These are phyloP conservation scores for Empidonax alnorum DNA, from an alignment of 2,113 vertebrate species.

Conservation along the genomic window DNA sequence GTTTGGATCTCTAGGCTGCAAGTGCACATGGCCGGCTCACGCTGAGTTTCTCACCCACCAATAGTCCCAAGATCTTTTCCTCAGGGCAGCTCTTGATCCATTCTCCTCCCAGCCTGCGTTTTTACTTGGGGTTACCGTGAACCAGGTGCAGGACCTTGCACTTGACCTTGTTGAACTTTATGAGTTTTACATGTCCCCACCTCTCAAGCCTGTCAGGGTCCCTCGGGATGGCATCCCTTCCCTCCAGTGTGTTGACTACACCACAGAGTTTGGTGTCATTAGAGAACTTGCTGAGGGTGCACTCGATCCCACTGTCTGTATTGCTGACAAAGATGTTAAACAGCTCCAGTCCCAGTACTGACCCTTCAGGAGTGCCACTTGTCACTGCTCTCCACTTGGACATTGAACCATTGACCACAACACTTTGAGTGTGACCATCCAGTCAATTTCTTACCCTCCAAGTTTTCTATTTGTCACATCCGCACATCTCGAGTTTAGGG, in stretches of 20 bases:
- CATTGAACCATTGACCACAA: neutral
- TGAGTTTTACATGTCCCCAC: neutral
- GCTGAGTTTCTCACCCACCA: neutral
- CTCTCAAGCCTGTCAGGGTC: neutral
- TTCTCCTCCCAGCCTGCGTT: neutral
- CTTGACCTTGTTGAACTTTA: neutral
- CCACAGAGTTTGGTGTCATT: neutral
- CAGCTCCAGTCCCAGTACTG: neutral
- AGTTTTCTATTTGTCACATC: neutral
- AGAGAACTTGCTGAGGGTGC: neutral
- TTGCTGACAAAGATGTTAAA: neutral
- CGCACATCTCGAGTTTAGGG: neutral
- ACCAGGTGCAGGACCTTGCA: neutral
- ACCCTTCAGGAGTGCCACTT: neutral
- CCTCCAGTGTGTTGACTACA: neutral
- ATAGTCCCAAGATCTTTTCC: neutral
- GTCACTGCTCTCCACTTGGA: neutral
- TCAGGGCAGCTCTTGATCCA: neutral
- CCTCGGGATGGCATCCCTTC: neutral
- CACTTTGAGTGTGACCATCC: neutral
- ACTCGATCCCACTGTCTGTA: neutral
- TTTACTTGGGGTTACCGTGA: neutral
- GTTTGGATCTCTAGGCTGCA: neutral
- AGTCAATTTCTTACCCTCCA: neutral
- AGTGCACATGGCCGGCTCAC: neutral